Evolutionary conservation across 2,113 vertebrate species (phyloP).

Genomic region (Scytalopus superciliaris): DNA sequence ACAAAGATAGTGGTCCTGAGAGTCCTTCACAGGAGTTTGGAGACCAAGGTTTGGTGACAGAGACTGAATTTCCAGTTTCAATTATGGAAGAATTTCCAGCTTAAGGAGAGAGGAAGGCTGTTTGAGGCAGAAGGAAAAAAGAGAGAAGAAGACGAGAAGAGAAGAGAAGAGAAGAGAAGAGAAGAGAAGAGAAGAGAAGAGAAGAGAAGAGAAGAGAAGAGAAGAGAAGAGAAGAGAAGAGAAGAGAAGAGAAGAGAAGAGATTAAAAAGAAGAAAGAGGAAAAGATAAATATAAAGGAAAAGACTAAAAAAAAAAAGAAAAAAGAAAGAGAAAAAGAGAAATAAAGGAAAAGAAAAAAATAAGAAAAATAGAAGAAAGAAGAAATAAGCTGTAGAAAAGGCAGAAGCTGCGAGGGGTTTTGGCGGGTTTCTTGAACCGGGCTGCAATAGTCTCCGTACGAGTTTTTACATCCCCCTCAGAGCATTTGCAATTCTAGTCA

Average conservation of each 20-base stretch:
- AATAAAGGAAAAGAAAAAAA: no score
- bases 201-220: no score
- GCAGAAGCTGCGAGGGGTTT: background rate
- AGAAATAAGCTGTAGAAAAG: background rate
- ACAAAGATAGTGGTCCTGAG: background rate
- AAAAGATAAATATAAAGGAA: accelerated
- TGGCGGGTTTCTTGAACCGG: background rate
- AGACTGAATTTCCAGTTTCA: background rate
- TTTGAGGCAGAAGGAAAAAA: background rate
- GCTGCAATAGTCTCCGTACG: background rate
- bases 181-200: no score
- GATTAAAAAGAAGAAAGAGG: accelerated
- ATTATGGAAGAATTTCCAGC: background rate
- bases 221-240: background rate
- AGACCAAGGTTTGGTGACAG: background rate
- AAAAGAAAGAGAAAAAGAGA: no score
- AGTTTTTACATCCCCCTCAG: background rate
- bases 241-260: no score
- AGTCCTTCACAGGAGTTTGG: background rate
- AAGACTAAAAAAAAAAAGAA: no score
- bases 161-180: no score
- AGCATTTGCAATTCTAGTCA: background rate
- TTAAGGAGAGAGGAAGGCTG: background rate
- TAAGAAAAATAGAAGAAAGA: background rate
- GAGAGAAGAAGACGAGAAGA: no score